Conservation (phyloP, 2,888 invertebrate species). For the Acanthacorydalis orientalis region DNA sequence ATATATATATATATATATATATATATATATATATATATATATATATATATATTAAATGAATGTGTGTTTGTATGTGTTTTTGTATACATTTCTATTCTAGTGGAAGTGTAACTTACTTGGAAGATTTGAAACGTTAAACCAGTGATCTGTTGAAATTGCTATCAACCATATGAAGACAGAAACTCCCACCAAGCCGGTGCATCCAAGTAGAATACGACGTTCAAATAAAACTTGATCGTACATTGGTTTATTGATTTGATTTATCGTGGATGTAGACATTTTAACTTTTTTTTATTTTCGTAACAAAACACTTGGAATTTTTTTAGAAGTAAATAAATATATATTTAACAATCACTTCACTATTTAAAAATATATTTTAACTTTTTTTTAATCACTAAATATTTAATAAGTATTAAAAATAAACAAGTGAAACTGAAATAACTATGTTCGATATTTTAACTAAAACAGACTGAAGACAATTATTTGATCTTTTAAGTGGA, state of each 20-base stretch:
- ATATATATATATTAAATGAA: too few species aligned
- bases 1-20: too few species aligned
- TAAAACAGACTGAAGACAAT: too few species aligned
- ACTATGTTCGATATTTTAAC: too few species aligned
- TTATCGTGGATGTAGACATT: conserved; percentile 46
- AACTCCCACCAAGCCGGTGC: conserved; percentile 47
- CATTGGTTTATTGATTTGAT: conserved; percentile 38
- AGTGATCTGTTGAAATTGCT: conserved; percentile 56
- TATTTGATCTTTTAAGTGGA: too few species aligned
- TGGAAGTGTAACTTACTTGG: background rate
- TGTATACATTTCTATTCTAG: background rate
- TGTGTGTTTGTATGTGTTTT: too few species aligned
- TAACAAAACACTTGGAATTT: too few species aligned
- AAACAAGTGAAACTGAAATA: background rate
- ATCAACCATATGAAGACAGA: conserved; percentile 53
- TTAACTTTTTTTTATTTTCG: conserved; percentile 8
- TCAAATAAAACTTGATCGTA: conserved; percentile 49
- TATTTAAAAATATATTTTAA: background rate
- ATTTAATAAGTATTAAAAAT: background rate
- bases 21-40: too few species aligned
- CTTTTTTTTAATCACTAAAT: background rate
- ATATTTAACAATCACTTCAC: background rate
- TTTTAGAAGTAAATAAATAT: background rate
- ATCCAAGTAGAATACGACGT: conserved; percentile 51
- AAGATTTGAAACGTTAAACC: conserved; percentile 29